phyloP scores from a whole-genome alignment of 1,140 invertebrate species.

The Drosophila erecta region DNA sequence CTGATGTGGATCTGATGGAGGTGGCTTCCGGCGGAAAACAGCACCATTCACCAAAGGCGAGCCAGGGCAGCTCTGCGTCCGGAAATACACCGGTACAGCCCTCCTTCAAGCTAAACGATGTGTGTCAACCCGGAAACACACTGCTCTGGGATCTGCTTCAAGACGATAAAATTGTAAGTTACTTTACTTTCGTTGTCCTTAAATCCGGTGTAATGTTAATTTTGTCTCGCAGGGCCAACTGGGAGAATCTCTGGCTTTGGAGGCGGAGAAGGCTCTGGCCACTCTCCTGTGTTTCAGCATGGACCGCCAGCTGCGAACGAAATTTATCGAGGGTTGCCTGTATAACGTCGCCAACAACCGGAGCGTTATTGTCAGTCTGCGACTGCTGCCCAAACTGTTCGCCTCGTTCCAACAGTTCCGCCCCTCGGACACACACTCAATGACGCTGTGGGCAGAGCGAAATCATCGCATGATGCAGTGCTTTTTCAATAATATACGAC shows the following conservation, averaged over 20 bases:
- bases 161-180: constrained; percentile 94
- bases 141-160: constrained; percentile 97
- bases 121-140: constrained; percentile 95
- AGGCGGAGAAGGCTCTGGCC: constrained; percentile 96
- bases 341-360: constrained; percentile 95
- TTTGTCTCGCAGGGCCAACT: constrained; percentile 88
- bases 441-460: constrained; percentile 95
- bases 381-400: constrained; percentile 94
- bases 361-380: constrained; percentile 94
- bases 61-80: constrained; percentile 4
- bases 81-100: constrained; percentile 79
- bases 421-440: constrained; percentile 91
- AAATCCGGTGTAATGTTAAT: too few relatives aligned
- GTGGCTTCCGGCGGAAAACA: constrained; percentile 54
- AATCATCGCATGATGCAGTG: constrained; percentile 96
- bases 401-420: constrained; percentile 96
- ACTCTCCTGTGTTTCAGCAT: constrained; percentile 95
- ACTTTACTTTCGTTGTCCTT: too few relatives aligned
- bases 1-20: constrained; percentile 61
- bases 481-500: constrained; percentile 94
- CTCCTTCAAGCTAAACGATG: constrained; percentile 90
- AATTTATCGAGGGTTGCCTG: constrained; percentile 97
- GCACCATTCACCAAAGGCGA: constrained; percentile 64
- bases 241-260: constrained; percentile 93
- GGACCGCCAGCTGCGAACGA: constrained; percentile 94